Conservation (phyloP, 1,140 invertebrate genomes). For the Hycleus cichorii region DNA sequence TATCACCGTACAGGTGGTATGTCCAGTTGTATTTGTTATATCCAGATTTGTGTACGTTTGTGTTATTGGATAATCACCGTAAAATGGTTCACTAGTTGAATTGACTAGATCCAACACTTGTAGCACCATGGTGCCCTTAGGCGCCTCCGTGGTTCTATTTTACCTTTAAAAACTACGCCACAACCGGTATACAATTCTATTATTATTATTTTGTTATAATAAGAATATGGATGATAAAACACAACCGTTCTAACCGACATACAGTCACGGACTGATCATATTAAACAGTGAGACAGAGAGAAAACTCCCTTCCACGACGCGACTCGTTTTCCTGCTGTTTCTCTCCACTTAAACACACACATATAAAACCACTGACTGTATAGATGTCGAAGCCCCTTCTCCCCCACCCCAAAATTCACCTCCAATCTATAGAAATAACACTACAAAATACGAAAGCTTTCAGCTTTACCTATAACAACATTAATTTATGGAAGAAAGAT, state of each 20-base stretch:
- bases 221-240: slow-evolving; percentile 1
- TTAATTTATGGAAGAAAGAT: no score
- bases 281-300: background rate
- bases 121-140: slow-evolving; percentile 40
- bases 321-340: no score
- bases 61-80: slow-evolving; percentile 38
- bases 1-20: slow-evolving; percentile 40
- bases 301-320: no score
- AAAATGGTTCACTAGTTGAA: slow-evolving; percentile 38
- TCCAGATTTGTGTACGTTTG: slow-evolving; percentile 39
- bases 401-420: background rate
- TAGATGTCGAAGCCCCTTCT: background rate
- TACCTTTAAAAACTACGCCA: slow-evolving; percentile 25
- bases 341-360: no score
- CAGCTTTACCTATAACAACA: no score
- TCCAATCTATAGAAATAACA: no score
- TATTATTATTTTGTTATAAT: background rate
- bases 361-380: no score
- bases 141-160: slow-evolving; percentile 34
- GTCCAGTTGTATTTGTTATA: slow-evolving; percentile 33
- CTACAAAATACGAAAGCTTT: no score
- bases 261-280: slow-evolving; percentile 13
- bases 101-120: slow-evolving; percentile 41
- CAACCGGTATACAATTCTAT: slow-evolving; percentile 20
- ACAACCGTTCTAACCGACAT: slow-evolving; percentile 5